A percentile compares a stretch with the other conserved stretches of the same genome.
Conservation (phyloP, 2,888 invertebrate genomes). For the Dryocosmus kuriphilus region DNA sequence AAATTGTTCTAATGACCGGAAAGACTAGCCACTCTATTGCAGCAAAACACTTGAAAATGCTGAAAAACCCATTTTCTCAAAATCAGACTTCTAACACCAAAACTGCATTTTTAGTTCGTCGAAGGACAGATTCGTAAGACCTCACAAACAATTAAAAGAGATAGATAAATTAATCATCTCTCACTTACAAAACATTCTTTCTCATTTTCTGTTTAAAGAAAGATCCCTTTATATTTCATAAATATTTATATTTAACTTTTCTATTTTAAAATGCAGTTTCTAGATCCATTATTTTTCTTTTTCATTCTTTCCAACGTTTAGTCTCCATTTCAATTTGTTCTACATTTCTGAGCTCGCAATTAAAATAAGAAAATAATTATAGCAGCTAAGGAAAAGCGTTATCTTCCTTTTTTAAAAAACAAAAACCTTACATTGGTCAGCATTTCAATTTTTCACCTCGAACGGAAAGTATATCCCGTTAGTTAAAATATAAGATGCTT, state of each 20-base stretch:
- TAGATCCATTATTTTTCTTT: neutral
- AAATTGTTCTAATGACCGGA: slow-evolving; percentile 58
- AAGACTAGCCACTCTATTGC: slow-evolving; percentile 43
- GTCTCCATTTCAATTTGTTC: neutral
- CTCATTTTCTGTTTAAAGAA: no score
- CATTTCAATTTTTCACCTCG: neutral
- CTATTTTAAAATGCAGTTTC: neutral
- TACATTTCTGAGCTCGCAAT: neutral
- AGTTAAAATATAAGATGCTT: neutral
- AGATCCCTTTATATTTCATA: no score
- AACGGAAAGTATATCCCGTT: neutral
- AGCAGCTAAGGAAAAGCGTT: neutral
- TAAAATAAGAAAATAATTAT: neutral
- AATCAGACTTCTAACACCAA: neutral
- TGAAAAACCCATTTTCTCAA: neutral
- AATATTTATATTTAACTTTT: neutral
- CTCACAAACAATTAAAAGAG: neutral
- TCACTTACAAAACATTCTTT: no score
- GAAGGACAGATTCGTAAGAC: neutral
- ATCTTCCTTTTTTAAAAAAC: neutral
- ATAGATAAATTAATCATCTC: no score
- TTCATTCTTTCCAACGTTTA: neutral
- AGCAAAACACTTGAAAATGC: neutral
- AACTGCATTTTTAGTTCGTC: neutral
- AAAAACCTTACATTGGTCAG: neutral